Percentiles rank a stretch among this genome's conserved stretches.
Conservation (phyloP, 2,113 vertebrate species). For the Argyrosomus japonicus region DNA sequence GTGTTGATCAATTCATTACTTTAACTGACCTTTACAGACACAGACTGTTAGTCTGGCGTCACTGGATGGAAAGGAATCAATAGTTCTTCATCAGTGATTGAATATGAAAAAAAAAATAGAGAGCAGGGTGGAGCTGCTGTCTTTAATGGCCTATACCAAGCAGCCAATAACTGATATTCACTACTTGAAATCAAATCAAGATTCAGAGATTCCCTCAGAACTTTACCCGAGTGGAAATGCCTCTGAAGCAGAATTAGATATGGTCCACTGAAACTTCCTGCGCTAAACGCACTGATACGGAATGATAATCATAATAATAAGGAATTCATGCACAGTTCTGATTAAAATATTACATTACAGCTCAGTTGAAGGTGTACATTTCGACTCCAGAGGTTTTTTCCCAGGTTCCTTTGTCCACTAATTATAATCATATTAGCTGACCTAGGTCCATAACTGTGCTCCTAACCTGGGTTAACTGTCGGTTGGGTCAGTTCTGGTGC, state of each 20-base stretch:
- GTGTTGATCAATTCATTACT: conserved; percentile 59
- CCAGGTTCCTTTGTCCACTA: not conserved
- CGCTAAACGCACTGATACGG: conserved; percentile 40
- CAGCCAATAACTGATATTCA: conserved; percentile 13
- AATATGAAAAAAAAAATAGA: conserved; percentile 41
- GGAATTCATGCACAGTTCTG: conserved; percentile 47
- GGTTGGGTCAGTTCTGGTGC: not conserved
- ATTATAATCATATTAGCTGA: not conserved
- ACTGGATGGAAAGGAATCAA: conserved; percentile 50
- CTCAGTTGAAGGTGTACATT: conserved; percentile 24
- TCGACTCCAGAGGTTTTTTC: conserved; percentile 17
- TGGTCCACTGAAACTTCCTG: conserved; percentile 26
- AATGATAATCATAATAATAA: conserved; percentile 44
- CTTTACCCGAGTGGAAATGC: conserved; percentile 38
- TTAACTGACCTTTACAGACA: conserved; percentile 67
- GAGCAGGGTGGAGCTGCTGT: conserved; percentile 27
- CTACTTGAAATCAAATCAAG: conserved; percentile 23
- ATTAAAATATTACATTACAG: conserved; percentile 49
- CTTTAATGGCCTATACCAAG: conserved; percentile 17
- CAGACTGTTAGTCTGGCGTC: conserved; percentile 67
- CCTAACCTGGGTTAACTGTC: not conserved
- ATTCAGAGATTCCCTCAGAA: conserved; percentile 42
- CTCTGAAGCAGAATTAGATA: conserved; percentile 50
- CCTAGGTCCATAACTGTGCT: not conserved
- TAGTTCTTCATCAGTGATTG: conserved; percentile 59